Conservation (phyloP, 2,113 vertebrate genomes). For the Mesoclemmys tuberculata region DNA sequence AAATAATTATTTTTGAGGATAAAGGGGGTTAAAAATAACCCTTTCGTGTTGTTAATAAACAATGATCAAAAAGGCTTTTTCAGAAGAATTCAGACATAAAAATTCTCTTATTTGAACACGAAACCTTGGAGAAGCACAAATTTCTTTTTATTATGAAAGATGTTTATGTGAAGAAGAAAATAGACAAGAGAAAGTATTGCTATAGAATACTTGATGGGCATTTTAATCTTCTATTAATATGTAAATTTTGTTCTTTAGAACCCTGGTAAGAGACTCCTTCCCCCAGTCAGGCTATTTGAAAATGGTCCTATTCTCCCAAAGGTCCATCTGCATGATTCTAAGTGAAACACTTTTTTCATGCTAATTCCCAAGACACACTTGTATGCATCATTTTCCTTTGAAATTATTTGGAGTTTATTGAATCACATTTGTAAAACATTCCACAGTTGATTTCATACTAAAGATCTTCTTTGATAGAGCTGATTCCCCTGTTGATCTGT, state of each 20-base stretch:
- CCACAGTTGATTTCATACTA: constrained; percentile 80
- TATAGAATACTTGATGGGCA: constrained; percentile 78
- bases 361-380: constrained; percentile 73
- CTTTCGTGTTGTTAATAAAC: constrained; percentile 64
- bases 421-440: constrained; percentile 83
- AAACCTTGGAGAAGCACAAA: constrained; percentile 70
- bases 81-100: constrained; percentile 59
- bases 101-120: constrained; percentile 62
- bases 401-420: constrained; percentile 80
- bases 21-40: constrained; percentile 47
- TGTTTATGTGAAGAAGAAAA: constrained; percentile 79
- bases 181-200: constrained; percentile 75
- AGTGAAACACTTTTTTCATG: constrained; percentile 78
- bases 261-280: constrained; percentile 67
- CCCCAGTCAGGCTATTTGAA: constrained; percentile 73
- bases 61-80: constrained; percentile 64
- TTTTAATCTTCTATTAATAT: constrained; percentile 85
- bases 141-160: constrained; percentile 76
- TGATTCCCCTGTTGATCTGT: constrained; percentile 67
- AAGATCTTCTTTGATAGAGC: constrained; percentile 76
- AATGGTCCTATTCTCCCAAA: constrained; percentile 76
- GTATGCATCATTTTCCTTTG: constrained; percentile 74
- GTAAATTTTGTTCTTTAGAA: constrained; percentile 81
- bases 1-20: constrained; percentile 20
- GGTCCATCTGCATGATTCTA: constrained; percentile 72